Evolutionary conservation across 2,797 vertebrate species (phyloP), one percentile per base, ranked within the genome.

Genomic region (Anguilla obscura): DNA sequence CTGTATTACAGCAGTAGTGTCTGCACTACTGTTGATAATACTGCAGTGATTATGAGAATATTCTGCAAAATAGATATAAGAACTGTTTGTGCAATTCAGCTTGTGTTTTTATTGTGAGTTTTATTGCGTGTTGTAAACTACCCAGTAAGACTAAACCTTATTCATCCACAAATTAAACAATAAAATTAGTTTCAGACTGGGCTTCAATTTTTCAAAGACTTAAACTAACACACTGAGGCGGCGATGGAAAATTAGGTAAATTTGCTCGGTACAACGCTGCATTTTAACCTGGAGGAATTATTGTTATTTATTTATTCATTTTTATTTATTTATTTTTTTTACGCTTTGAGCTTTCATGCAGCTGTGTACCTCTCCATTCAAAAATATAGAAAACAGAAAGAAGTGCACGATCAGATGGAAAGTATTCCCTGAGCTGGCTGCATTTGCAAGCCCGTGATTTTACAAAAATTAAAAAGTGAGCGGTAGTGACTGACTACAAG

Each of bases 401-500:
- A 14, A 66, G 85, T 27, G 40, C 18, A 33, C 14, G 33, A 48
- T n/a, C 74, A 45, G 66, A 56, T 14, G 24, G 60, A 66, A 63
- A 50, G 27, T 24, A 30, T 50, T 40, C 83, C 79, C 63, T 63
- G 60, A 63, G 60, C 79, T 3, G 54, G 45, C 56, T 58, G 58
- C 8, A 0, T 50, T 58, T 36, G n/a, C 66, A 76, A 27, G 63
- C 21, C 82, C 45, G 5, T 69, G 45, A 56, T 24, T 69, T 69
- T 27, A 69, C n/a, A 69, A 76, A 36, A 88, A 76, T 8, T 8
- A 52, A 52, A 12, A 87, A 45, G 18, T 60, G 89, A 85, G 86
- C 50, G 76, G 63, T 88, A 0, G 9, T 54, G 88, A 91, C 91
- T 88, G 88, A 85, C 87, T 89, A 85, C 12, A 86, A 85, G 58